Evolutionary conservation across 2,888 invertebrate species (phyloP).

Genomic region (Nomada ferruginata): DNA sequence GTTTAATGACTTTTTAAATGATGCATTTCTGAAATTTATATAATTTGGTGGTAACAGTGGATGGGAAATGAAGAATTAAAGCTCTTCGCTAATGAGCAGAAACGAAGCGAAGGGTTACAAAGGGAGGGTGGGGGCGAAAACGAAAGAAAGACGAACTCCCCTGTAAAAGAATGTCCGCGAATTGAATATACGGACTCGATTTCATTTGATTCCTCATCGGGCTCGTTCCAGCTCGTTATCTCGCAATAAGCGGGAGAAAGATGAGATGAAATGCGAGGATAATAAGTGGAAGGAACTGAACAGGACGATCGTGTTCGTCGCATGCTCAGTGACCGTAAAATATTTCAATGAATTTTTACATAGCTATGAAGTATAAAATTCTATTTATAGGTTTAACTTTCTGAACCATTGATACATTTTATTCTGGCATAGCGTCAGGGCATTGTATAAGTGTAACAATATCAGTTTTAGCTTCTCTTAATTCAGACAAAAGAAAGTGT

Average conservation of each 20-base stretch:
- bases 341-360: conserved; percentile 50
- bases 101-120: conserved; percentile 21
- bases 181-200: conserved; percentile 54
- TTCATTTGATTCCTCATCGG: conserved; percentile 58
- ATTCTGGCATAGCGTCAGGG: not conserved
- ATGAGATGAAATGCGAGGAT: conserved; percentile 43
- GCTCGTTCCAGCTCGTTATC: conserved; percentile 65
- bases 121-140: not conserved
- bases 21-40: conserved; percentile 4
- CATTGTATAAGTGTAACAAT: not conserved
- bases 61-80: conserved; percentile 25
- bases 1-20: not conserved
- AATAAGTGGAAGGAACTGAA: conserved; percentile 53
- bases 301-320: conserved; percentile 22
- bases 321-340: conserved; percentile 43
- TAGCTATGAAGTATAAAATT: conserved; percentile 6
- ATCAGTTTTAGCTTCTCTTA: not conserved
- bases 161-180: conserved; percentile 39
- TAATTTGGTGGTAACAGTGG: not conserved
- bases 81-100: conserved; percentile 46
- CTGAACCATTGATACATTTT: not conserved
- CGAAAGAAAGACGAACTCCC: conserved; percentile 30
- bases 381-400: not conserved
- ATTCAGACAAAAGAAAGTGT: too few species aligned
- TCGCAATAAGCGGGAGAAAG: conserved; percentile 54